Percentiles rank a stretch among this genome's conserved stretches.
Evolutionary conservation across 2,797 vertebrate genomes (phyloP).

Genomic region (Pelobates cultripes): DNA sequence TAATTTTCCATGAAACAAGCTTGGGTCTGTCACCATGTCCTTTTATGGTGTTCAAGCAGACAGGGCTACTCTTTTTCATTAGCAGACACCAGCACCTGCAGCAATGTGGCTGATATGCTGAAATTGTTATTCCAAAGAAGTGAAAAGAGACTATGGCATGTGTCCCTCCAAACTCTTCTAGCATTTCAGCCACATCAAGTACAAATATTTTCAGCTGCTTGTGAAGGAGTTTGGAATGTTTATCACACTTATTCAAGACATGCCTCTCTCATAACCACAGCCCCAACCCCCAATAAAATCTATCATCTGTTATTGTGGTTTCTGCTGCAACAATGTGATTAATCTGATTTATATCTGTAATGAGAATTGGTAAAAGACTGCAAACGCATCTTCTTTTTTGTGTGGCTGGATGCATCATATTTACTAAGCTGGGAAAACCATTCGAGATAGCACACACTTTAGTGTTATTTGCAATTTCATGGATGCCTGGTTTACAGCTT

Average conservation of each 20-base stretch:
- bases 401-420: too few relatives aligned
- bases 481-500: too few relatives aligned
- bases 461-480: too few relatives aligned
- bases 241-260: background rate
- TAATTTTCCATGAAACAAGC: conserved; percentile 54
- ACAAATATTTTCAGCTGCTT: conserved; percentile 28
- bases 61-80: conserved; percentile 5
- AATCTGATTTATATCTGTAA: conserved; percentile 7
- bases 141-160: background rate
- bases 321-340: conserved; percentile 11
- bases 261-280: background rate
- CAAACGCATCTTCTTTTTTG: too few relatives aligned
- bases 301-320: background rate
- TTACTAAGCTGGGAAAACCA: too few relatives aligned
- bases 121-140: background rate
- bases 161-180: conserved; percentile 5
- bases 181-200: conserved; percentile 30
- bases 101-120: conserved; percentile 9
- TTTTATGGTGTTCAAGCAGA: conserved; percentile 36
- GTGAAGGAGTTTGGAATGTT: conserved; percentile 36
- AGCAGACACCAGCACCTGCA: conserved; percentile 15
- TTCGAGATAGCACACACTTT: too few relatives aligned
- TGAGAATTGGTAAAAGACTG: background rate
- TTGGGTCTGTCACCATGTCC: conserved; percentile 9
- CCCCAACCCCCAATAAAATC: background rate